Evolutionary conservation across 2,113 vertebrate species (phyloP), one percentile per base, ranked within the genome.

Genomic region (Cryptotis parvus): DNA sequence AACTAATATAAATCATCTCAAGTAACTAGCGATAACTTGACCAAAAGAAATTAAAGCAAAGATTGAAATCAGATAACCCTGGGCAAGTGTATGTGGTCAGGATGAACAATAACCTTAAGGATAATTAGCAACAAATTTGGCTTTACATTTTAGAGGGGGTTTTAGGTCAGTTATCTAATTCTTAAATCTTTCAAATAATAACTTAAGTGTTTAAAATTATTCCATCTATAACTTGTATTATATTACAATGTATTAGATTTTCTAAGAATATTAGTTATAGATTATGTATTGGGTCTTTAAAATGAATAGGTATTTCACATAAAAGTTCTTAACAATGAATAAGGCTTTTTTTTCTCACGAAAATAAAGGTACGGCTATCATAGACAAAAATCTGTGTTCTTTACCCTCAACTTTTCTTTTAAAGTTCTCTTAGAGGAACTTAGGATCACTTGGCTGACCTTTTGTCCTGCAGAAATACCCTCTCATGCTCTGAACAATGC

Each of bases 281-380:
- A 58, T 31, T 65, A 22, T 65, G 63, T 29, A 29, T 29, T 31
- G 29, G 27, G 63, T 29, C 26, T 29, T 65, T 29, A 65, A 58
- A 65, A 72, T 72, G 69, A 24, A 24, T 93, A 65, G 83, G 52
- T 79, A 96, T 84, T 66, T 95, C 80, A 88, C 61, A 27, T 88
- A 77, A 22, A 81, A 90, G 5, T 73, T 68, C 61, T 96, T 91
- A 90, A 81, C 95, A 96, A 78, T 89, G 0, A 0, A 82, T 95
- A 83, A 31, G 77, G 26, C 41, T 16, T 45, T 87, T 82, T 86
- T 89, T 1, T 9, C 52, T 39, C 7, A 91, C 87, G 75, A 94
- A 90, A 92, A 94, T 89, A 94, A 87, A 93, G 26, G 66, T 94
- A 92, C 20, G 24, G n/a, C 16, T 69, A 5, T 10, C 20, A 20